These are phyloP conservation scores for Caenorhabditis japonica DNA, from an alignment of 2,888 invertebrate genomes.

Conservation along the genomic window DNA sequence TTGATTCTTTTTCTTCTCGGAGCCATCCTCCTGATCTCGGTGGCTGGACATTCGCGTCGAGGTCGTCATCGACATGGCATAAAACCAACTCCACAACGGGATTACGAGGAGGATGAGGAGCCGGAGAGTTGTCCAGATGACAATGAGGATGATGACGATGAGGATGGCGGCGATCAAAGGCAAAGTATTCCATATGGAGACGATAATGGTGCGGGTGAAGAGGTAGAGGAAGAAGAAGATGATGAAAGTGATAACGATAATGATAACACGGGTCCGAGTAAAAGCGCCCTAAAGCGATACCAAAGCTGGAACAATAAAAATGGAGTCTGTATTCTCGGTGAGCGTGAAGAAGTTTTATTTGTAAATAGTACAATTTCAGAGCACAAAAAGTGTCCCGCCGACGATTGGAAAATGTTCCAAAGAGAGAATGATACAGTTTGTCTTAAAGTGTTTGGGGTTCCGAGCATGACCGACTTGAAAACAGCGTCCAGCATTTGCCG, in stretches of 20 bases:
- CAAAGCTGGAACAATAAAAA: slow-evolving; percentile 24
- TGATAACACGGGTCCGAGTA: slow-evolving; percentile 11
- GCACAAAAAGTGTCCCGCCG: slow-evolving; percentile 26
- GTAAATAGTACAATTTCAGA: slow-evolving; percentile 7
- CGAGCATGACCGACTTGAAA: not conserved
- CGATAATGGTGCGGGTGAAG: not conserved
- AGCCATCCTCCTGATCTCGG: too few relatives aligned
- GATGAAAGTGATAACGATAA: slow-evolving; percentile 26
- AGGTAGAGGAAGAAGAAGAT: not conserved
- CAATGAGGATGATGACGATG: slow-evolving; percentile 17
- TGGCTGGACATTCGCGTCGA: too few relatives aligned
- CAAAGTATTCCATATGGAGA: too few relatives aligned
- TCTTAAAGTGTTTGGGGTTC: slow-evolving; percentile 14
- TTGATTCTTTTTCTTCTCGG: too few relatives aligned
- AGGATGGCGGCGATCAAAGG: slow-evolving; percentile 1
- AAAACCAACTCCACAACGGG: too few relatives aligned
- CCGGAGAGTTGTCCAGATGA: too few relatives aligned
- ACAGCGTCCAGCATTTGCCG: slow-evolving; percentile 16
- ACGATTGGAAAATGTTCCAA: slow-evolving; percentile 32
- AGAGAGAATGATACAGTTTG: slow-evolving; percentile 17
- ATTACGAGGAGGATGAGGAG: too few relatives aligned
- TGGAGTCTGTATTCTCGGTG: slow-evolving; percentile 29
- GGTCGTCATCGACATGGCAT: too few relatives aligned
- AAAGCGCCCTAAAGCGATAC: slow-evolving; percentile 9
- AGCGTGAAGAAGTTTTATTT: not conserved